Conservation (phyloP, 2,888 invertebrate species). For the Synanthedon tipuliformis region DNA sequence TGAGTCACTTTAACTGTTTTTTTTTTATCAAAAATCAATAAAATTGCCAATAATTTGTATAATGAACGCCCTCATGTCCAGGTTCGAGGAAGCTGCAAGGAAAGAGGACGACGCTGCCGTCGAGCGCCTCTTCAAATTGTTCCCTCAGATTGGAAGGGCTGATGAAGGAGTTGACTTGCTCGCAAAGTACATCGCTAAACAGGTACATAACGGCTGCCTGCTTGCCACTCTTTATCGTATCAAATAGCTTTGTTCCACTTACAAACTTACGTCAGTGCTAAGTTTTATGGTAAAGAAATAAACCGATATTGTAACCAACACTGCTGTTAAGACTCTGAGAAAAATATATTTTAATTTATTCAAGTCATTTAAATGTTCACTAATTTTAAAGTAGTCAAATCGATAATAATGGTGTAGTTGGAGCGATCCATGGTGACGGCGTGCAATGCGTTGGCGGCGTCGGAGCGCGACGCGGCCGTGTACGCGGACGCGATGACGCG, state of each 20-base stretch:
- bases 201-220: constrained; percentile 61
- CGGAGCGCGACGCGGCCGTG: constrained; percentile 24
- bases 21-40: not conserved
- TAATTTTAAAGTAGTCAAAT: not conserved
- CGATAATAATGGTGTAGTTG: not conserved
- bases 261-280: too few species aligned
- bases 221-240: too few species aligned
- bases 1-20: not conserved
- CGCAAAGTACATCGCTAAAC: constrained; percentile 85
- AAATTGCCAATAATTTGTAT: constrained; percentile 9
- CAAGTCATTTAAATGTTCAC: too few species aligned
- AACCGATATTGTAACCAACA: too few species aligned
- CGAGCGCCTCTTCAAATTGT: constrained; percentile 96
- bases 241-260: too few species aligned
- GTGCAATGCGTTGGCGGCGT: constrained; percentile 17
- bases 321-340: too few species aligned
- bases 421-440: constrained; percentile 1
- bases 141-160: constrained; percentile 92
- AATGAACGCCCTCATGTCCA: constrained; percentile 1
- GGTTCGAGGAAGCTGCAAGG: constrained; percentile 92
- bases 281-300: too few species aligned
- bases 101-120: constrained; percentile 90
- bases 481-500: constrained; percentile 50
- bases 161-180: constrained; percentile 90
- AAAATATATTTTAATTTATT: too few species aligned